Conservation (phyloP, 2,113 vertebrate species). For the Piaya cayana region DNA sequence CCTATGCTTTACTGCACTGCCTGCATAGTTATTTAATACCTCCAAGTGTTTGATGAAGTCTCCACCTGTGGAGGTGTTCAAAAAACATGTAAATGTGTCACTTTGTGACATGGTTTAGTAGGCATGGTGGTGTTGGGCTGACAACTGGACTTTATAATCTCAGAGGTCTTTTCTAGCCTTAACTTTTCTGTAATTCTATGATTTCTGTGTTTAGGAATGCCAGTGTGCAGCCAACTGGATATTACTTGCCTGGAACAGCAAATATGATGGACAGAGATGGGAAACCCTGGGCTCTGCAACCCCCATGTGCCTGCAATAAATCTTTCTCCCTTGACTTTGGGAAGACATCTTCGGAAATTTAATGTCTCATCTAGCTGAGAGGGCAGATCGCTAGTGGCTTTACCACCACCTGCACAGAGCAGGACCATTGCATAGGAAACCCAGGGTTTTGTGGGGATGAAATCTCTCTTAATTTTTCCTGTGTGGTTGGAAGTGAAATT, state of each 20-base stretch:
- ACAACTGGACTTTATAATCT: too few species aligned
- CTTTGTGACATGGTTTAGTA: too few species aligned
- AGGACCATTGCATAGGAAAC: fast-evolving
- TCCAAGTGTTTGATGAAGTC: not conserved
- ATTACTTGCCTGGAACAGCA: not conserved
- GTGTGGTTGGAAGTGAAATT: not conserved
- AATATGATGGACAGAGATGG: not conserved
- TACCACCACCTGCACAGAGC: not conserved
- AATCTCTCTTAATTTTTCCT: not conserved
- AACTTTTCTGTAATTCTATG: too few species aligned
- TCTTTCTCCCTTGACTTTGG: not conserved
- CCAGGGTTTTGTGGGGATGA: not conserved
- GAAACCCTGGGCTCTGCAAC: not conserved
- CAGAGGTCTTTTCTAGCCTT: too few species aligned
- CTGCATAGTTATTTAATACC: fast-evolving
- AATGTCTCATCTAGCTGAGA: not conserved
- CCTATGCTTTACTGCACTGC: fast-evolving
- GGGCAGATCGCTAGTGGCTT: not conserved
- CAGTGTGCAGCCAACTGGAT: not conserved
- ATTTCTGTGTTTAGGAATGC: not conserved
- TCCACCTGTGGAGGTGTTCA: too few species aligned
- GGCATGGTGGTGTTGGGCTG: too few species aligned
- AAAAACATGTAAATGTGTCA: too few species aligned
- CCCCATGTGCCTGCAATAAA: not conserved
- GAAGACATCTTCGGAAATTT: not conserved